These are phyloP conservation scores for Lasioglossum villosulum DNA, from an alignment of 2,888 invertebrate species.

Conservation along the genomic window DNA sequence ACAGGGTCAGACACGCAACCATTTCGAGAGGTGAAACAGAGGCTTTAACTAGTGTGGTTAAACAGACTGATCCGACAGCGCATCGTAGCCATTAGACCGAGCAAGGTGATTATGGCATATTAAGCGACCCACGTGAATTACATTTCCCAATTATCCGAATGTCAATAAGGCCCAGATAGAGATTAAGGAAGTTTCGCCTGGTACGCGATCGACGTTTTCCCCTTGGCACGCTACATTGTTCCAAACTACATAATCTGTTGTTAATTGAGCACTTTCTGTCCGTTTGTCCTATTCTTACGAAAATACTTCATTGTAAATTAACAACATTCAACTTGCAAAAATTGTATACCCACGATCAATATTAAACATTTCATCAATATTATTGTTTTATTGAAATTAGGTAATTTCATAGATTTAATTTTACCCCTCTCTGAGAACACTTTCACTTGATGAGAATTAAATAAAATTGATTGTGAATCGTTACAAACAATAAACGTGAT, in stretches of 20 bases:
- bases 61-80: slow-evolving; percentile 54
- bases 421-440: no score
- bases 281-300: not conserved
- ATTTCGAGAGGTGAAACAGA: slow-evolving; percentile 14
- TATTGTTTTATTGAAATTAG: no score
- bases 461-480: no score
- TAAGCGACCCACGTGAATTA: slow-evolving; percentile 71
- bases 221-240: not conserved
- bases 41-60: slow-evolving; percentile 22
- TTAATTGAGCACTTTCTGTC: not conserved
- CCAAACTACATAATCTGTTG: slow-evolving; percentile 1
- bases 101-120: slow-evolving; percentile 71
- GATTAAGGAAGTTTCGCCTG: slow-evolving; percentile 65
- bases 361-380: no score
- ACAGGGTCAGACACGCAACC: not conserved
- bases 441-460: no score
- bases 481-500: no score
- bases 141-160: slow-evolving; percentile 70
- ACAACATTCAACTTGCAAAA: no score
- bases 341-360: no score
- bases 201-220: slow-evolving; percentile 9
- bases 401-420: no score
- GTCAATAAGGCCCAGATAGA: slow-evolving; percentile 40
- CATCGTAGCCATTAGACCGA: slow-evolving; percentile 60
- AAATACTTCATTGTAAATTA: no score